These are phyloP conservation scores for Triplophysa yarkandensis DNA, from an alignment of 2,797 vertebrate species.

Conservation along the genomic window DNA sequence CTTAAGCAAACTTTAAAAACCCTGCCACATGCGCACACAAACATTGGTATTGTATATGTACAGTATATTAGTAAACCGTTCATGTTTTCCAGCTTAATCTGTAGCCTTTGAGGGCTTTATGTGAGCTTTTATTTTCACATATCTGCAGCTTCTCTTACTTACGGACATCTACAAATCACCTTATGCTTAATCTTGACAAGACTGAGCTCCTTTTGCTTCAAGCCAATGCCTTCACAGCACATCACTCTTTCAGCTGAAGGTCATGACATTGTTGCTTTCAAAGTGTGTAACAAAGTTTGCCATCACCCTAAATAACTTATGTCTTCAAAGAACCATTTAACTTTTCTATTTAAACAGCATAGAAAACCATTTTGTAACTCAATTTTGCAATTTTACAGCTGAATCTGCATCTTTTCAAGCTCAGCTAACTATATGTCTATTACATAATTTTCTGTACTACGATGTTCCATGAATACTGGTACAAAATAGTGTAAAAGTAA, in stretches of 20 bases:
- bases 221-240: slow-evolving; percentile 9
- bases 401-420: too few relatives aligned
- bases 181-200: background rate
- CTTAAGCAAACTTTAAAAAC: too few relatives aligned
- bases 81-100: background rate
- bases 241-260: background rate
- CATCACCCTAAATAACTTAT: background rate
- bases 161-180: background rate
- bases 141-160: background rate
- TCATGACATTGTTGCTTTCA: background rate
- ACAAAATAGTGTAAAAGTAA: background rate
- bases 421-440: too few relatives aligned
- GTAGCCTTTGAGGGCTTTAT: background rate
- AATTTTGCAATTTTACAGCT: too few relatives aligned
- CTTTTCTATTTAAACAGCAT: too few relatives aligned
- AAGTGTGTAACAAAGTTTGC: slow-evolving; percentile 11
- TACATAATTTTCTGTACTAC: too few relatives aligned
- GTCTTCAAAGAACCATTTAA: too few relatives aligned
- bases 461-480: too few relatives aligned
- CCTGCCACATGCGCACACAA: too few relatives aligned
- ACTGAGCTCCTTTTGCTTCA: background rate
- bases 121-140: background rate
- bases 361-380: background rate
- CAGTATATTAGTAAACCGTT: too few relatives aligned
- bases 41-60: background rate